Base-by-base conservation (phyloP, 2,113 vertebrate genomes). In the Larimichthys polyactis region DNA sequence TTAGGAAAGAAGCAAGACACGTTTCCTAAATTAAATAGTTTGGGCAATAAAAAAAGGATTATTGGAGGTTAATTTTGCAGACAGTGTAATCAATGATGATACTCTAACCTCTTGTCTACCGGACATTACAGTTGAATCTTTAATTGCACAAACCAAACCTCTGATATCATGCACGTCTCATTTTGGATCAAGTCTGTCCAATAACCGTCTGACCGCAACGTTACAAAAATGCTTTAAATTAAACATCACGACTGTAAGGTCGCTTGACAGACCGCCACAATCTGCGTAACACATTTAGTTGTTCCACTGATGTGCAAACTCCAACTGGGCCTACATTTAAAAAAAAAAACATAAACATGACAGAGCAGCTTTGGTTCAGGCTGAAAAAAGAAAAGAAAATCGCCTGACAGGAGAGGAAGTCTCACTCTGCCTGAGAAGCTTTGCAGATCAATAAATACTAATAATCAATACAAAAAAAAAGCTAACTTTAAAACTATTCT, bases 301-400 rank as follows among this genome's bases (percentile, higher is more conserved):
- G 58, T 79, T 86, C 75, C 6, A 74, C n/a, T 54, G 48, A 81
- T 73, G 75, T 83, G 78, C 76, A 89, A 88, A 87, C 59, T 72
- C 5, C 5, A 87, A 43, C 32, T 1, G 0, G 36, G 7, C 16
- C 32, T 58, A 20, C 4, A 36, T 69, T 81, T 48, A 40, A 64
- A 78, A 51, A 66, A n/a, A 49, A 24, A 24, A 70, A 60, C 4
- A 14, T 0, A 40, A 72, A 54, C 11, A 32, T 9, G 52, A 72
- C 32, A 51, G 22, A 84, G 75, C 51, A 87, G 81, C 84, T 90
- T 87, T 89, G 76, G 73, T 83, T 85, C 68, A 74, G 65, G 49
- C 52, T 12, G 67, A 59, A 27, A 64, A 40, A 9, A 40, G 8
- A 40, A 40, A 54, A 64, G 62, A 22, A 63, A 54, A 65, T 43